Evolutionary conservation across 2,888 invertebrate species (phyloP).

Genomic region (Onchidella celtica): DNA sequence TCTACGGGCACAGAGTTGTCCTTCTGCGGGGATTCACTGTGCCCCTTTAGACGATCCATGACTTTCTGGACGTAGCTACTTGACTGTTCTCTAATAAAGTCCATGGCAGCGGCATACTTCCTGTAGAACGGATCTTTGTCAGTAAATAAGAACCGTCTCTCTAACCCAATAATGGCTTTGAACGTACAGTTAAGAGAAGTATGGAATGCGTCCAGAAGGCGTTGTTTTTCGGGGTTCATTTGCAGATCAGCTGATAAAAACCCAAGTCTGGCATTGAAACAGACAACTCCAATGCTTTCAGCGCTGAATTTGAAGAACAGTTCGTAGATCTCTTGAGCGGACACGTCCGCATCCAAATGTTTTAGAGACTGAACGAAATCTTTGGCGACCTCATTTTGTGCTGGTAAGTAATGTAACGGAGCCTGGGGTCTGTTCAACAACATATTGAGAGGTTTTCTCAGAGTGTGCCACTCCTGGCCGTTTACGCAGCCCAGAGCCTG

Average conservation of each 20-base stretch:
- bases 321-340: constrained; percentile 13
- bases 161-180: constrained; percentile 31
- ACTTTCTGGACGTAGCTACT: not conserved
- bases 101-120: not conserved
- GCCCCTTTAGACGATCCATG: not conserved
- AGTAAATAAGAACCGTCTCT: constrained; percentile 12
- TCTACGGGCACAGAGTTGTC: not conserved
- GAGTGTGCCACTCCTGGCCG: constrained; percentile 39
- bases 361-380: constrained; percentile 37
- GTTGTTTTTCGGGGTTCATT: not conserved
- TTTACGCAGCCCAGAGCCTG: not conserved
- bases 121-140: not conserved
- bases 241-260: constrained; percentile 43
- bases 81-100: not conserved
- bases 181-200: constrained; percentile 28
- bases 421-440: constrained; percentile 40
- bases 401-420: constrained; percentile 40
- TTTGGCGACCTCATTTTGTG: constrained; percentile 48
- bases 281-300: constrained; percentile 55
- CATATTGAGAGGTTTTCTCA: constrained; percentile 45
- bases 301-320: constrained; percentile 47
- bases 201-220: constrained; percentile 39
- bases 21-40: not conserved
- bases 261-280: constrained; percentile 56
- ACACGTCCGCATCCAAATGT: not conserved